These are phyloP conservation scores for Suncus etruscus DNA, from an alignment of 2,113 vertebrate species.

Conservation along the genomic window DNA sequence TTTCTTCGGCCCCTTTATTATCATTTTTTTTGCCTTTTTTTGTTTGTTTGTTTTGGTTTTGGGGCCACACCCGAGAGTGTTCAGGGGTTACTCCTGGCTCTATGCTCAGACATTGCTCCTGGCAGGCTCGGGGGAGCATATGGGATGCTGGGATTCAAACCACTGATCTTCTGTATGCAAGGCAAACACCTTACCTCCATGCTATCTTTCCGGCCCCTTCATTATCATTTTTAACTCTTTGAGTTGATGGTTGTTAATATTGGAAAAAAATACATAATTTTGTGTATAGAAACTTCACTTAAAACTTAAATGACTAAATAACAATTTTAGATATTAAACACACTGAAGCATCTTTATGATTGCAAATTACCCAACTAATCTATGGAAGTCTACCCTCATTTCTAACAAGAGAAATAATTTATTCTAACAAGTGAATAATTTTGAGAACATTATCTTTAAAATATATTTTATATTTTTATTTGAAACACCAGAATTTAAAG, in stretches of 20 bases:
- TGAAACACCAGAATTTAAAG: too few relatives aligned
- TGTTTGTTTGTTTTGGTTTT: too few relatives aligned
- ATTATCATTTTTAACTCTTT: slow-evolving; percentile 23
- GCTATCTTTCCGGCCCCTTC: too few relatives aligned
- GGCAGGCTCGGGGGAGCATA: too few relatives aligned
- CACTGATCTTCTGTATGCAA: too few relatives aligned
- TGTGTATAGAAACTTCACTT: slow-evolving; percentile 1
- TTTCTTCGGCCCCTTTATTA: too few relatives aligned
- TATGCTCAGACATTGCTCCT: too few relatives aligned
- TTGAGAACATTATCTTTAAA: background rate
- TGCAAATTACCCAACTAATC: background rate
- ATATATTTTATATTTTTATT: background rate
- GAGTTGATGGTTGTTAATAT: background rate
- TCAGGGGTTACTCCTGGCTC: too few relatives aligned
- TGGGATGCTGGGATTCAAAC: too few relatives aligned
- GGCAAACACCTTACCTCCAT: too few relatives aligned
- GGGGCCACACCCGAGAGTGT: too few relatives aligned
- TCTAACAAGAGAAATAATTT: slow-evolving; percentile 6
- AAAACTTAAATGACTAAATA: slow-evolving; percentile 36
- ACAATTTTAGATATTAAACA: slow-evolving; percentile 4
- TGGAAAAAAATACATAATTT: background rate
- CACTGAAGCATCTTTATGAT: slow-evolving; percentile 6
- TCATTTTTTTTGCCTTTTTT: too few relatives aligned
- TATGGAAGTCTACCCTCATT: background rate
- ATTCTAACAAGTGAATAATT: background rate